Evolutionary conservation across 92 coral and sea anemone genomes (phyloP).

Genomic region (Actinernus sp.): DNA sequence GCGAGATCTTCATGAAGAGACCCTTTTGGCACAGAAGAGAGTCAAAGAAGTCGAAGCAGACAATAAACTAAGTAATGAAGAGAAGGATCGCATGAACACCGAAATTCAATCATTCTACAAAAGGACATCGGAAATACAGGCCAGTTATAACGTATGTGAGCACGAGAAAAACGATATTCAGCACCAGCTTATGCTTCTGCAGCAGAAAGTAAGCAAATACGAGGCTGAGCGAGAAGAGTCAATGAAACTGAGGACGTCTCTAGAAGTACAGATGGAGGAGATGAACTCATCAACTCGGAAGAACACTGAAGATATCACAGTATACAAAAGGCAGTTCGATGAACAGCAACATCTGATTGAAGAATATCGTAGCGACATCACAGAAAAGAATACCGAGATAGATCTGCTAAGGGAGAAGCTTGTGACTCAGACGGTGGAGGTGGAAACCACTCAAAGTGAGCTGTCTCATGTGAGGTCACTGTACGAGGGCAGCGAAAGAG

Average conservation of each 20-base stretch:
- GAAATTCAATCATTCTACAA: conserved; percentile 61
- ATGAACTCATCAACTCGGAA: neutral
- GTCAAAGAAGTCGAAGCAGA: conserved; percentile 58
- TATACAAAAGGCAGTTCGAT: conserved; percentile 33
- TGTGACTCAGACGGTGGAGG: conserved; percentile 27
- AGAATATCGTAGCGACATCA: conserved; percentile 22
- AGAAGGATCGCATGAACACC: conserved; percentile 43
- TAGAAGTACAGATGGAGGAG: conserved; percentile 34
- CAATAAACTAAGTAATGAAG: conserved; percentile 38
- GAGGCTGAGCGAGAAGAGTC: conserved; percentile 42
- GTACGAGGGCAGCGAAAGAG: conserved; percentile 55
- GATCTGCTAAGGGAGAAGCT: conserved; percentile 61
- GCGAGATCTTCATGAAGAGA: conserved; percentile 58
- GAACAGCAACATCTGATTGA: conserved; percentile 44
- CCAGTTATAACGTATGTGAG: conserved; percentile 59
- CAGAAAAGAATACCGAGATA: conserved; percentile 32
- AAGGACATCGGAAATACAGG: conserved; percentile 61
- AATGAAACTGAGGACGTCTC: conserved; percentile 15
- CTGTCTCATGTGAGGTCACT: conserved; percentile 18
- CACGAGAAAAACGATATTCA: conserved; percentile 65
- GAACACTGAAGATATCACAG: conserved; percentile 19
- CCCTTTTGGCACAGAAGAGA: conserved; percentile 36
- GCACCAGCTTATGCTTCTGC: conserved; percentile 49
- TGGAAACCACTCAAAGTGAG: conserved; percentile 49
- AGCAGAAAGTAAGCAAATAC: conserved; percentile 51